These are phyloP conservation scores for Gyrodactylus bullatarudis DNA, from an alignment of 1,140 invertebrate species.

Conservation along the genomic window DNA sequence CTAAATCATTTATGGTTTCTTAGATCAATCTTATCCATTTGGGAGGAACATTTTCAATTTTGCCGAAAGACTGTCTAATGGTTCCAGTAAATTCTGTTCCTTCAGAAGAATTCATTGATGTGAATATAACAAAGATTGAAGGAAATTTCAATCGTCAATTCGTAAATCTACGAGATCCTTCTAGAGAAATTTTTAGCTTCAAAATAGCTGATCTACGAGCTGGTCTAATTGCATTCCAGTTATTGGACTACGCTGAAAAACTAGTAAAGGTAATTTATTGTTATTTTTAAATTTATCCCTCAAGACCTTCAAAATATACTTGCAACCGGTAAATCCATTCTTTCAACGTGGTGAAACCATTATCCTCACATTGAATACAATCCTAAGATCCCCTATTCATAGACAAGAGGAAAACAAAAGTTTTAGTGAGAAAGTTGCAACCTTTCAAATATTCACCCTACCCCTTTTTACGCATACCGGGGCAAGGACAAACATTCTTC, in stretches of 20 bases:
- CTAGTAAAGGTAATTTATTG: background rate
- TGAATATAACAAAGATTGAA: background rate
- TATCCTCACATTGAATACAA: background rate
- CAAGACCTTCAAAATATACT: background rate
- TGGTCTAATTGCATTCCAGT: constrained; percentile 1
- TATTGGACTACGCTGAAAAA: background rate
- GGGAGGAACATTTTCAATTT: background rate
- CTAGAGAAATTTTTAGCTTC: background rate
- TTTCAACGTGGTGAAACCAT: background rate
- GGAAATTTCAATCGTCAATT: background rate
- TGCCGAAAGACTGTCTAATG: constrained; percentile 1
- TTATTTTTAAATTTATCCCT: no score
- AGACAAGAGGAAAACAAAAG: background rate
- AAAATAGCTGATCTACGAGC: background rate
- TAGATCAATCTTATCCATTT: background rate
- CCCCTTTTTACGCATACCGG: background rate
- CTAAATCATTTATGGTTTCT: background rate
- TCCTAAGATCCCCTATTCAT: background rate
- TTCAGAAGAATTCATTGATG: background rate
- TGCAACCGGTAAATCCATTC: background rate
- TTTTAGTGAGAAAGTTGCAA: background rate
- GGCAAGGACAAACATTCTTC: background rate
- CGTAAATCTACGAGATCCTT: background rate
- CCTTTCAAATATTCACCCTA: background rate
- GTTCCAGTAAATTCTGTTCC: background rate